phyloP scores from a whole-genome alignment of 2,797 vertebrate genomes.

The Podarcis siculus region DNA sequence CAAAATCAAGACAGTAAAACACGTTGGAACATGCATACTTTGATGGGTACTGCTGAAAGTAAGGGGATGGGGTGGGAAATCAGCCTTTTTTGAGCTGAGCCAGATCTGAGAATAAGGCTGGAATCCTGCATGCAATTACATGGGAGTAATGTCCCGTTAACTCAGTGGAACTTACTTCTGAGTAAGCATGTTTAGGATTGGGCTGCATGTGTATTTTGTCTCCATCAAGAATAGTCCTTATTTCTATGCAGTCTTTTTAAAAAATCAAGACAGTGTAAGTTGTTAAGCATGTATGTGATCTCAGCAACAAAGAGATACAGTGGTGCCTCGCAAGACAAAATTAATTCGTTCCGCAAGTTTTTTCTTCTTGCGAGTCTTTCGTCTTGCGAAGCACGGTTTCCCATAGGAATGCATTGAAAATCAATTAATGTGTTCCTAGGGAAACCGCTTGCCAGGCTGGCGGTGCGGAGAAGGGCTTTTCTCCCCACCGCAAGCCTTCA shows the following conservation, averaged over 20 bases:
- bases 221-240: neutral
- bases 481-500: too few species aligned
- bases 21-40: conserved; percentile 41
- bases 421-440: too few species aligned
- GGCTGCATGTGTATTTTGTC: neutral
- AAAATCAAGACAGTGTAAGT: neutral
- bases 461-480: too few species aligned
- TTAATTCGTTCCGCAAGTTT: too few species aligned
- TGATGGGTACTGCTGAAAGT: neutral
- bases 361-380: too few species aligned
- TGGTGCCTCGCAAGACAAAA: too few species aligned
- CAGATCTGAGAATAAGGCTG: conserved; percentile 59
- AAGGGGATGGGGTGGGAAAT: conserved; percentile 25
- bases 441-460: too few species aligned
- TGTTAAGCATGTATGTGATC: neutral
- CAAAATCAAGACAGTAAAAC: conserved; percentile 32
- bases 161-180: neutral
- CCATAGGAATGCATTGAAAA: too few species aligned
- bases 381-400: too few species aligned
- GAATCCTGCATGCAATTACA: neutral
- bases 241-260: neutral
- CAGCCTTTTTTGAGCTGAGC: conserved; percentile 46
- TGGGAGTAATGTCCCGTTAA: neutral
- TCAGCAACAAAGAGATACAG: neutral
- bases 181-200: neutral